Conservation (phyloP, 1,140 invertebrate genomes). For the Drosophila triauraria region DNA sequence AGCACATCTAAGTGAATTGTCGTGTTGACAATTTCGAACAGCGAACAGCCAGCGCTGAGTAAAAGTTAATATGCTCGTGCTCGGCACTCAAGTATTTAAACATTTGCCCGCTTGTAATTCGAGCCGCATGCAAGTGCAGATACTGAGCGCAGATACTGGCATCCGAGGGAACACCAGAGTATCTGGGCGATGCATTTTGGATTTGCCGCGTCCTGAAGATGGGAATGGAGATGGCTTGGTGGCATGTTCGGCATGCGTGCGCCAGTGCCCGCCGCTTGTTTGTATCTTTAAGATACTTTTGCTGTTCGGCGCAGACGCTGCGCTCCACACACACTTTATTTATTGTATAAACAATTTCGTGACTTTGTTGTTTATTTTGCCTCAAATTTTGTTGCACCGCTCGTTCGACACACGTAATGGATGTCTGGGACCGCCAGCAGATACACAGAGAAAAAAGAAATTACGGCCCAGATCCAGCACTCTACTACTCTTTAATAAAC, state of each 20-base stretch:
- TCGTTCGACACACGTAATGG: slow-evolving; percentile 74
- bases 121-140: slow-evolving; percentile 69
- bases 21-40: slow-evolving; percentile 70
- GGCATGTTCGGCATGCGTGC: slow-evolving; percentile 65
- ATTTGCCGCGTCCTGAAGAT: slow-evolving; percentile 12
- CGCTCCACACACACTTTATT: slow-evolving; percentile 65
- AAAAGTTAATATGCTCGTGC: slow-evolving; percentile 78
- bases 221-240: slow-evolving; percentile 27
- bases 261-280: slow-evolving; percentile 62
- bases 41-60: slow-evolving; percentile 52
- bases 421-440: slow-evolving; percentile 40
- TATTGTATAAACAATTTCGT: slow-evolving; percentile 82
- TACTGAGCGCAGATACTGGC: slow-evolving; percentile 49
- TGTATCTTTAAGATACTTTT: slow-evolving; percentile 82
- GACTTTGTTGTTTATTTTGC: slow-evolving; percentile 79
- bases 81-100: slow-evolving; percentile 82
- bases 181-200: slow-evolving; percentile 39
- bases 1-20: slow-evolving; percentile 77
- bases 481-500: neutral
- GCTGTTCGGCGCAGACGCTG: slow-evolving; percentile 63
- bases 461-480: no score
- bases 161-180: slow-evolving; percentile 35
- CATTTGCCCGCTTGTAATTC: slow-evolving; percentile 80
- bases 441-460: slow-evolving; percentile 13
- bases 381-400: slow-evolving; percentile 70